phyloP scores from a whole-genome alignment of 2,797 vertebrate genomes.

The Siniperca undulata region DNA sequence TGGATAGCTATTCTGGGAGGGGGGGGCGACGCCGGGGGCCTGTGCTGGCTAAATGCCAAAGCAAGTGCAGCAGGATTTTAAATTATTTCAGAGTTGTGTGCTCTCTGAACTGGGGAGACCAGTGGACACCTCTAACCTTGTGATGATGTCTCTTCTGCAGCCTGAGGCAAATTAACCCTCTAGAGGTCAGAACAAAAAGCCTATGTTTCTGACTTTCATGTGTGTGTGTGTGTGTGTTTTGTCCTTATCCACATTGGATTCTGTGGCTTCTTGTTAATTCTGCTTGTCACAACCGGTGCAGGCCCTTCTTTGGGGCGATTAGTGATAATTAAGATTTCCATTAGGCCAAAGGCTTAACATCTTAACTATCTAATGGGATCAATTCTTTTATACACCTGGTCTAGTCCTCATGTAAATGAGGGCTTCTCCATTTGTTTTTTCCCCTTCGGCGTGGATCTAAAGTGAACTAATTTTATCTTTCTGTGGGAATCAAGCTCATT shows the following conservation, averaged over 20 bases:
- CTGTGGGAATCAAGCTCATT: slow-evolving; percentile 38
- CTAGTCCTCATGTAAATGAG: slow-evolving; percentile 37
- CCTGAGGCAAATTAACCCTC: slow-evolving; percentile 45
- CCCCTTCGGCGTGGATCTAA: slow-evolving; percentile 5
- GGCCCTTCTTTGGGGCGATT: slow-evolving; percentile 39
- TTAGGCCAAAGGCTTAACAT: slow-evolving; percentile 57
- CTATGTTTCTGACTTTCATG: neutral
- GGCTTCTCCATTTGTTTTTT: slow-evolving; percentile 19
- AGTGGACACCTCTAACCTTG: slow-evolving; percentile 22
- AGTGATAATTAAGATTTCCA: slow-evolving; percentile 61
- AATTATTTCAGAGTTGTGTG: slow-evolving; percentile 41
- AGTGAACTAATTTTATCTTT: slow-evolving; percentile 42
- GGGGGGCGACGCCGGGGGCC: too few species aligned
- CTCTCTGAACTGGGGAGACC: slow-evolving; percentile 34
- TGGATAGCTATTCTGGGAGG: too few species aligned
- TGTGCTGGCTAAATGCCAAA: slow-evolving; percentile 12
- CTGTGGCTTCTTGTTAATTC: slow-evolving; percentile 35
- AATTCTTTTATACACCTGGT: slow-evolving; percentile 50
- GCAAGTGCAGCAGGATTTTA: slow-evolving; percentile 20
- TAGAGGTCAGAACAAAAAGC: slow-evolving; percentile 27
- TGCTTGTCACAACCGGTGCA: neutral
- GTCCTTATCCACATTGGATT: slow-evolving; percentile 14
- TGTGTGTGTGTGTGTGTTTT: neutral
- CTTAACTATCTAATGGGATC: slow-evolving; percentile 55
- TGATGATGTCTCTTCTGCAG: slow-evolving; percentile 15